Percentiles rank a stretch among this genome's conserved stretches.
Conservation (phyloP, 1,140 invertebrate species). For the Drosophila virilis region DNA sequence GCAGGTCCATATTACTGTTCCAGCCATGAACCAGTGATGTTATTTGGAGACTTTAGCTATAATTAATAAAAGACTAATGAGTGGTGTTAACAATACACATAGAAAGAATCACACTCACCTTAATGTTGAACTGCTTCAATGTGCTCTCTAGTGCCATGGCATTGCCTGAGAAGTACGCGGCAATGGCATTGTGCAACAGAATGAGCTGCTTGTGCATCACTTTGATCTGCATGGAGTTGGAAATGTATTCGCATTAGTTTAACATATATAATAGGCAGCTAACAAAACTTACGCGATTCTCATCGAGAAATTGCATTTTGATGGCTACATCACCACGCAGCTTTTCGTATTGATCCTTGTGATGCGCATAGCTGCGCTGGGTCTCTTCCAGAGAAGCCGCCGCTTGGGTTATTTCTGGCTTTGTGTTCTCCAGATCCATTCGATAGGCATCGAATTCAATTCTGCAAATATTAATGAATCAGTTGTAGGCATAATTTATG, state of each 20-base stretch:
- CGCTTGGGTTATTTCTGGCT: slow-evolving; percentile 87
- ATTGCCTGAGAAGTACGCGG: slow-evolving; percentile 98
- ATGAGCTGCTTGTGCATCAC: slow-evolving; percentile 99
- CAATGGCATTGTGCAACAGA: slow-evolving; percentile 97
- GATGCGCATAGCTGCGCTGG: slow-evolving; percentile 92
- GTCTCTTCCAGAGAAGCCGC: slow-evolving; percentile 91
- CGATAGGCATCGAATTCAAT: slow-evolving; percentile 99
- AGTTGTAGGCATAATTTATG: background rate
- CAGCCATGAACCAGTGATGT: slow-evolving; percentile 76
- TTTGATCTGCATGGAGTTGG: slow-evolving; percentile 90
- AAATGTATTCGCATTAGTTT: no score
- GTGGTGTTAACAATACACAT: background rate
- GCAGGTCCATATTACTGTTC: slow-evolving; percentile 70
- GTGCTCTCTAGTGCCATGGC: slow-evolving; percentile 96
- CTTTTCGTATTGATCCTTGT: slow-evolving; percentile 96
- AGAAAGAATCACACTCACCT: slow-evolving; percentile 72
- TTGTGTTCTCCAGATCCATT: slow-evolving; percentile 92
- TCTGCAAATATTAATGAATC: slow-evolving; percentile 84
- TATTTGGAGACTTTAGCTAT: slow-evolving; percentile 83
- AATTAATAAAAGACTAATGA: background rate
- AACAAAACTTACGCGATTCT: slow-evolving; percentile 92
- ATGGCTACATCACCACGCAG: slow-evolving; percentile 96
- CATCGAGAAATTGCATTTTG: slow-evolving; percentile 97
- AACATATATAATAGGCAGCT: background rate
- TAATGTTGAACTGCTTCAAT: slow-evolving; percentile 98